Evolutionary conservation across 1,140 invertebrate genomes (phyloP).

Genomic region (Aphis craccivora): DNA sequence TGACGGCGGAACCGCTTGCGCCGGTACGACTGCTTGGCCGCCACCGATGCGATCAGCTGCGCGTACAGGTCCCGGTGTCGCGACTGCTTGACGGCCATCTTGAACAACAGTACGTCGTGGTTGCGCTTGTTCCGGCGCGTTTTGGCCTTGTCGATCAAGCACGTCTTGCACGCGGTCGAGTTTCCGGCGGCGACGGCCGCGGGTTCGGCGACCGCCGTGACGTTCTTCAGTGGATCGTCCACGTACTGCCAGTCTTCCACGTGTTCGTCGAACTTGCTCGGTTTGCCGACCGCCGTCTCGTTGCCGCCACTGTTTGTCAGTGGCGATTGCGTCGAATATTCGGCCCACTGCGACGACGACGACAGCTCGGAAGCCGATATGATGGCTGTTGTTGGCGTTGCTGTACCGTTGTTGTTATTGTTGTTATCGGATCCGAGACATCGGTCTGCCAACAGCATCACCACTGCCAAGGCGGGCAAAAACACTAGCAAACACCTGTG

Average conservation of each 20-base stretch:
- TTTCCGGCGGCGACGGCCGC: not conserved
- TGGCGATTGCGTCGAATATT: not conserved
- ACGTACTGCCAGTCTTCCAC: slow-evolving; percentile 61
- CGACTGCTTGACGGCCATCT: slow-evolving; percentile 25
- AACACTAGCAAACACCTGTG: slow-evolving; percentile 26
- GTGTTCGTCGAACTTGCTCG: slow-evolving; percentile 61
- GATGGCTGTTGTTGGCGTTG: not conserved
- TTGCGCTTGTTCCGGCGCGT: slow-evolving; percentile 47
- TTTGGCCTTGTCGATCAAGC: not conserved
- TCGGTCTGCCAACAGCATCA: not conserved
- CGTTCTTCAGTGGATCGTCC: slow-evolving; percentile 59
- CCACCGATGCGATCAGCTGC: not conserved
- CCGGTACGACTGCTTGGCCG: slow-evolving; percentile 26
- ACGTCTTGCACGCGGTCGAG: slow-evolving; percentile 33
- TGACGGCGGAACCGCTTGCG: slow-evolving; percentile 23
- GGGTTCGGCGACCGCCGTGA: not conserved
- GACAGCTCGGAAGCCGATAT: not conserved
- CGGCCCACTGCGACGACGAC: not conserved
- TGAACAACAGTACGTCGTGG: slow-evolving; percentile 2
- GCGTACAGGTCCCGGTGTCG: slow-evolving; percentile 12
- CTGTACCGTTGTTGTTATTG: not conserved
- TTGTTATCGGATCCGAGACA: not conserved
- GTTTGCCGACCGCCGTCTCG: slow-evolving; percentile 45
- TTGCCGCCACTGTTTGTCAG: not conserved
- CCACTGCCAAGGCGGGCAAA: not conserved